phyloP scores from a whole-genome alignment of 1,140 invertebrate species.

The Apis florea region DNA sequence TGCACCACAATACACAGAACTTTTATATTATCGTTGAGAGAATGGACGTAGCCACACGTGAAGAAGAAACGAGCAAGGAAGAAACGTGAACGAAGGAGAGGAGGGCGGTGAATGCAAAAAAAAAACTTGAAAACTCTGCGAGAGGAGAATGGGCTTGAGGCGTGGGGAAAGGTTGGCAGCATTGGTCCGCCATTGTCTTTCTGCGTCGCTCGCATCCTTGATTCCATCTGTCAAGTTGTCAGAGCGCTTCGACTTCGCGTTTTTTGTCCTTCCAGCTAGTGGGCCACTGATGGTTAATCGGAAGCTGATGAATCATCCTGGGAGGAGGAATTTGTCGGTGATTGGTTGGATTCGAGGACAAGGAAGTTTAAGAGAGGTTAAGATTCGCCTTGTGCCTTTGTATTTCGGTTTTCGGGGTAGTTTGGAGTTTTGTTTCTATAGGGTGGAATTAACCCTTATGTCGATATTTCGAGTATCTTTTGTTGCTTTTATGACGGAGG shows the following conservation, averaged over 20 bases:
- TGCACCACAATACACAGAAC: slow-evolving; percentile 30
- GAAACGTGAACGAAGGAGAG: not conserved
- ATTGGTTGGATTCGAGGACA: not conserved
- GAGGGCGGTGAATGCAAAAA: not conserved
- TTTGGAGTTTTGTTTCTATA: not conserved
- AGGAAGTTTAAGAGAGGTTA: not conserved
- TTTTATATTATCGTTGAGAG: slow-evolving; percentile 52
- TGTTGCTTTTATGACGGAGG: too few relatives aligned
- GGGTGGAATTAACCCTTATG: not conserved
- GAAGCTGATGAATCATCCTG: not conserved
- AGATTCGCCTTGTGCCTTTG: slow-evolving; percentile 1
- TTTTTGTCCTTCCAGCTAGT: not conserved
- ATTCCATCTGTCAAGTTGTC: not conserved
- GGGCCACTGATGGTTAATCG: not conserved
- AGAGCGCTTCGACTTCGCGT: not conserved
- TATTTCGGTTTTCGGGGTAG: not conserved
- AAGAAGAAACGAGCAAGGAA: not conserved
- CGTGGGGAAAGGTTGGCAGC: slow-evolving; percentile 30
- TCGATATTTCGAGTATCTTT: too few relatives aligned
- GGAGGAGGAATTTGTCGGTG: not conserved
- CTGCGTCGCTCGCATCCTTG: not conserved
- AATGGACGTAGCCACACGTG: not conserved
- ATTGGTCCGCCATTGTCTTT: slow-evolving; percentile 37
- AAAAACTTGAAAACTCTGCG: not conserved
- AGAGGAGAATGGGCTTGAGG: not conserved